Base-by-base conservation (phyloP, 1,140 invertebrate species). In the Papilio polyxenes region DNA sequence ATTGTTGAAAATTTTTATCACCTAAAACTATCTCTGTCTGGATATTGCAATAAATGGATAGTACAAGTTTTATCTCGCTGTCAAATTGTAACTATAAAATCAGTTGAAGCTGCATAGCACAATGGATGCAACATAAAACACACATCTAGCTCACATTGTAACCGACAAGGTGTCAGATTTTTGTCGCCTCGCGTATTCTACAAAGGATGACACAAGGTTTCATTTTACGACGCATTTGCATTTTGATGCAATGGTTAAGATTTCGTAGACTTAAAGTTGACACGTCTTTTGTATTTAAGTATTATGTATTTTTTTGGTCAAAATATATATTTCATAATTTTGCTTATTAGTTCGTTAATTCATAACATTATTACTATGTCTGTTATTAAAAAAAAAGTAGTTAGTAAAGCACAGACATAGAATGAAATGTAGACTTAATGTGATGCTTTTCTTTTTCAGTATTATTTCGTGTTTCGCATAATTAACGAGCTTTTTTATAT, bases 131-230 rank as follows among this genome's bases (percentile, higher is more conserved):
- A 15, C 11, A 72, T 72, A 72, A 72, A 72, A 37, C 31, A 72
- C 65, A 17, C 31, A 72, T 37, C n/a, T n/a, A n/a, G n/a, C n/a
- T n/a, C n/a, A n/a, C n/a, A 72, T 37, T 72, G 65, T 72, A 72
- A 72, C 23, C 23, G 15, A 37, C 65, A 72, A 72, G 65, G 65
- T 72, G 65, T 15, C 13, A 72, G n/a, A 37, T 31, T 72, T 72
- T 8, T 72, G 65, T 72, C 31, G 31, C 65, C 65, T 11, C 11
- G 10, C 13, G 65, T 56, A 56, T 17, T 56, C 53, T 72, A 72
- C 31, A 40, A 72, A 72, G 62, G 20, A 9, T 7, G 23, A 37
- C 31, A 37, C 31, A 72, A 72, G 65, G 15, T 65, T 65, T 31
- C 65, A 31, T 37, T 72, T 72, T 40, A 72, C 31, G 31, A 40